Percentiles rank a stretch among this genome's conserved stretches.
phyloP scores from a whole-genome alignment of 2,888 invertebrate genomes.

The Tiliacea aurago region DNA sequence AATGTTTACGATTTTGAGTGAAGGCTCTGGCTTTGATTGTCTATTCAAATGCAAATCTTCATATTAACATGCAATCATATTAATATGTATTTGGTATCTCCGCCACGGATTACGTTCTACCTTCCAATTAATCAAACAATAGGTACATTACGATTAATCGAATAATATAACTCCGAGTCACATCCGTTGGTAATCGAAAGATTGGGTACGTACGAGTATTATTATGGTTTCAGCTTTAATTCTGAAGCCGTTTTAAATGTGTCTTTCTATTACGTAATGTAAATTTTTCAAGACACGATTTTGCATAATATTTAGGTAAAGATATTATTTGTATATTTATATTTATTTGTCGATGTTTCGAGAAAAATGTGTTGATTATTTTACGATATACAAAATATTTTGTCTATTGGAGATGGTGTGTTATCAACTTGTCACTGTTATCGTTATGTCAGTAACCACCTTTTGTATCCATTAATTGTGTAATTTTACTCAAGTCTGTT shows the following conservation, averaged over 20 bases:
- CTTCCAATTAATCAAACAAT: constrained; percentile 14
- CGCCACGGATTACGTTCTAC: not conserved
- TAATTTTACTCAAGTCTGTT: no score
- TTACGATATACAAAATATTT: not conserved
- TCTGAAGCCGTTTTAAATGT: constrained; percentile 22
- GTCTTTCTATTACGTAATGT: constrained; percentile 19
- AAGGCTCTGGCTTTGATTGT: no score
- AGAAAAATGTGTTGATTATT: not conserved
- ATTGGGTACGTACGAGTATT: constrained; percentile 7
- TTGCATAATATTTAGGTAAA: not conserved
- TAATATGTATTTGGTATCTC: not conserved
- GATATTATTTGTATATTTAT: no score
- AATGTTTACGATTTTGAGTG: not conserved
- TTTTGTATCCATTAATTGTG: no score
- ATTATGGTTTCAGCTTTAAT: constrained; percentile 14
- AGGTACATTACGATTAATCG: not conserved
- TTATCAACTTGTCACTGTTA: not conserved
- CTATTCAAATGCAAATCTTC: constrained; percentile 23
- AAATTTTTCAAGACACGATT: constrained; percentile 24
- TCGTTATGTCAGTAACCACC: no score
- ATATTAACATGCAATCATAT: constrained; percentile 16
- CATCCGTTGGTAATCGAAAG: constrained; percentile 3
- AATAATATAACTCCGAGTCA: constrained; percentile 5
- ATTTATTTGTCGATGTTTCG: not conserved
- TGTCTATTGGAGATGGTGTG: not conserved